Evolutionary conservation across 2,888 invertebrate species (phyloP).

Genomic region (Abscondita cerata): DNA sequence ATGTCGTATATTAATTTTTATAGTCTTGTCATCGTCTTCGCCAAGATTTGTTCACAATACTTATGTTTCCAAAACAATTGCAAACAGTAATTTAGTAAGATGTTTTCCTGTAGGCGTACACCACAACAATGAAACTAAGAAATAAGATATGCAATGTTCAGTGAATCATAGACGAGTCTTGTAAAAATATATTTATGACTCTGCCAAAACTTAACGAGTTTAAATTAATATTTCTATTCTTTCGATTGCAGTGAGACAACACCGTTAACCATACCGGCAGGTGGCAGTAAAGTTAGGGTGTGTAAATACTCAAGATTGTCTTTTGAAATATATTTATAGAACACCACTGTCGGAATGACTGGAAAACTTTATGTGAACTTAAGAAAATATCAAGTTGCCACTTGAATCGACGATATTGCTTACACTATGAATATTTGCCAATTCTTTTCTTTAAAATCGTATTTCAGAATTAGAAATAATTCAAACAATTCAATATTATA

Average conservation of each 20-base stretch:
- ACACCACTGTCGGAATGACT: background rate
- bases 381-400: background rate
- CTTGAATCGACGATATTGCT: background rate
- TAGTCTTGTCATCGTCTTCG: slow-evolving; percentile 25
- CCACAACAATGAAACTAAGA: slow-evolving; percentile 16
- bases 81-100: slow-evolving; percentile 29
- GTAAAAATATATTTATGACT: slow-evolving; percentile 40
- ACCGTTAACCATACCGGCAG: slow-evolving; percentile 26
- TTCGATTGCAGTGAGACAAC: slow-evolving; percentile 27
- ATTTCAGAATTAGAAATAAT: too few relatives aligned
- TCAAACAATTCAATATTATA: too few relatives aligned
- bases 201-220: slow-evolving; percentile 44
- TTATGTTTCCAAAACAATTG: slow-evolving; percentile 21
- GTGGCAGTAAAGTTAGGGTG: slow-evolving; percentile 43
- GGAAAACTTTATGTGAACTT: slow-evolving; percentile 1
- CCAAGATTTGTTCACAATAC: slow-evolving; percentile 25
- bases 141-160: slow-evolving; percentile 13
- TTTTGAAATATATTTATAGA: background rate
- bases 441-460: too few relatives aligned
- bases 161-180: slow-evolving; percentile 34
- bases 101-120: slow-evolving; percentile 21
- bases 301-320: slow-evolving; percentile 37
- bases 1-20: too few relatives aligned
- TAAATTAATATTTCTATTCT: slow-evolving; percentile 43
- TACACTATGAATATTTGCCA: too few relatives aligned